Conservation (phyloP, 1,140 invertebrate genomes). For the Achatina immaculata region DNA sequence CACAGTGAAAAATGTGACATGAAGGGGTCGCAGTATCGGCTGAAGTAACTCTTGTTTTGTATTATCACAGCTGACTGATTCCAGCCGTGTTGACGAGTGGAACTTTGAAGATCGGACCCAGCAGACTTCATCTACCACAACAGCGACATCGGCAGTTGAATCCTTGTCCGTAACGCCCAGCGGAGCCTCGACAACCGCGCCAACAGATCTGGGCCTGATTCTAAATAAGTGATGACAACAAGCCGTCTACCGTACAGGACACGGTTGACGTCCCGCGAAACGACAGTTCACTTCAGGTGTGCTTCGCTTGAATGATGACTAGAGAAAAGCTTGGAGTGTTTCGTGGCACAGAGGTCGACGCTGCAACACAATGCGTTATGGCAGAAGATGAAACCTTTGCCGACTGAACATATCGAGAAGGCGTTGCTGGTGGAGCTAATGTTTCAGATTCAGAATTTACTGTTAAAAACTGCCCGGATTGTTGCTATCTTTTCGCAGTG, state of each 20-base stretch:
- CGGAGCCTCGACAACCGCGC: background rate
- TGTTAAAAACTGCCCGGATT: background rate
- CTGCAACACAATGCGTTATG: background rate
- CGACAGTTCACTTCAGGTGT: constrained; percentile 2
- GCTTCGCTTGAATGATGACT: constrained; percentile 11
- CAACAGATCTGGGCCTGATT: background rate
- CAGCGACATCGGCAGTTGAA: background rate
- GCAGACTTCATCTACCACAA: background rate
- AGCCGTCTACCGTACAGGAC: background rate
- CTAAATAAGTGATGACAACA: constrained; percentile 17
- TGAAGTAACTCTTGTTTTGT: too few species aligned
- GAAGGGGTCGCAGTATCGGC: too few species aligned
- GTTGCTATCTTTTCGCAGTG: background rate
- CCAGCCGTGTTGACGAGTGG: background rate
- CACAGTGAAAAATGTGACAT: too few species aligned
- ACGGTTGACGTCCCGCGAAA: background rate
- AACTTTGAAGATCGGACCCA: background rate
- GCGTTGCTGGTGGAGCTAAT: background rate
- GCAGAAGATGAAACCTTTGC: background rate
- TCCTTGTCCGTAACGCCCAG: background rate
- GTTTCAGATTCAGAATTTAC: background rate
- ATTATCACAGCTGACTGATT: too few species aligned
- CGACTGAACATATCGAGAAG: background rate
- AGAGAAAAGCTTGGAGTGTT: background rate
- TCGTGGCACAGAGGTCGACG: background rate